Evolutionary conservation across 1,140 invertebrate genomes (phyloP), one percentile per base, ranked within the genome.

Genomic region (Homalodisca vitripennis): DNA sequence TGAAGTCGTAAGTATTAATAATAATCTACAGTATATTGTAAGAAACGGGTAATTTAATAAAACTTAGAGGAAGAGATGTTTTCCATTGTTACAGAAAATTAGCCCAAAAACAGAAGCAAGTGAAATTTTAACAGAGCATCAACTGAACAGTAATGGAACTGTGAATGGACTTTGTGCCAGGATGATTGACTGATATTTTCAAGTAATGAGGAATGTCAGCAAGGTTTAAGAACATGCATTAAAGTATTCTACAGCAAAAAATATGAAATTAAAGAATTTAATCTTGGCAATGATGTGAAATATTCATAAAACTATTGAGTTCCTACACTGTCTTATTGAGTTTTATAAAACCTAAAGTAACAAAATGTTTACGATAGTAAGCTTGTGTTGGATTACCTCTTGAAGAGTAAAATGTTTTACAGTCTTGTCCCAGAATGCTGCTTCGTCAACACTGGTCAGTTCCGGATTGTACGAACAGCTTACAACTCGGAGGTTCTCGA

Each of bases 401-500:
- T 60, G 55, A 2, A 60, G 55, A 13, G 14, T 60, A 10, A 26
- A 22, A 26, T 26, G 55, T 30, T n/a, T 60, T 6, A 6, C 17
- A 22, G 29, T 14, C 3, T 66, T 31, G 26, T 66, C n/a, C 63
- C 63, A 66, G 31, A 66, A 66, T 12, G 63, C 63, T 13, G 24
- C 17, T 17, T 27, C 32, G 24, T 66, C 41, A 2, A 66, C 26
- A 2, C 22, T 34, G 22, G 17, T 14, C 12, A 66, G 63, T 66
- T 66, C 10, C 20, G 63, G 63, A 46, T 66, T 66, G 22, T 66
- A 66, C 17, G 63, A 32, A 47, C 63, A 66, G 63, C 63, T 66
- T 32, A 66, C 27, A 32, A 47, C 17, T 66, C 26, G 27, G 22
- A 66, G 14, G 47, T 47, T 66, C 41, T 66, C 34, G 1, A 66